Conservation (phyloP, 2,113 vertebrate genomes). For the Nerophis ophidion region DNA sequence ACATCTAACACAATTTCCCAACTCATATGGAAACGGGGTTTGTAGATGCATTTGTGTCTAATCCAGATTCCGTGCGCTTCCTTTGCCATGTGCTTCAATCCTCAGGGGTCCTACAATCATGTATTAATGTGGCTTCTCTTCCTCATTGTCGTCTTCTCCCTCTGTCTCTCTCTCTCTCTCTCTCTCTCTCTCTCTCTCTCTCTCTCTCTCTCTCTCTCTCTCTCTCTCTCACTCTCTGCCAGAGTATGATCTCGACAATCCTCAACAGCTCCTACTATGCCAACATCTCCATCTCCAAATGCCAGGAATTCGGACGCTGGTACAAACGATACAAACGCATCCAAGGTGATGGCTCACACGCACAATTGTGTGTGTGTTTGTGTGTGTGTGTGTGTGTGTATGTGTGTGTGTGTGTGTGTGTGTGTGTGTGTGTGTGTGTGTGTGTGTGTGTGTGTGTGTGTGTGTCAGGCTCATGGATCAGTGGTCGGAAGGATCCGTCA, state of each 20-base stretch:
- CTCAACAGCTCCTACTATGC: conserved; percentile 99
- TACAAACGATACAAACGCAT: conserved; percentile 99
- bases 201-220: conserved; percentile 18
- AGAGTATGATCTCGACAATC: conserved; percentile 99
- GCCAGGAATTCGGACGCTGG: conserved; percentile 99
- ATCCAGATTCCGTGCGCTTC: too few species aligned
- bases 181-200: conserved; percentile 17
- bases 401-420: neutral
- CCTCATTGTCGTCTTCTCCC: conserved; percentile 11
- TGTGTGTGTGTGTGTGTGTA: neutral
- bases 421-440: neutral
- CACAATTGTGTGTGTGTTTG: too few species aligned
- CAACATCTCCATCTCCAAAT: conserved; percentile 96
- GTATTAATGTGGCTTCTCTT: neutral
- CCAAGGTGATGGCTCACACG: conserved; percentile 81
- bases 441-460: neutral
- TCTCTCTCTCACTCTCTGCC: conserved; percentile 33
- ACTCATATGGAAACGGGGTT: too few species aligned
- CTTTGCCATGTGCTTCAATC: too few species aligned
- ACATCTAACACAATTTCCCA: too few species aligned
- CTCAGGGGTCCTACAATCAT: neutral
- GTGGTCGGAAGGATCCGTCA: conserved; percentile 43
- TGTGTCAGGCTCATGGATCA: conserved; percentile 31
- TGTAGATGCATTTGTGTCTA: too few species aligned
- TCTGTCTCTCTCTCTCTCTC: conserved; percentile 19